phyloP scores from a whole-genome alignment of 1,140 invertebrate genomes.

The Aphelenchoides fujianensis region DNA sequence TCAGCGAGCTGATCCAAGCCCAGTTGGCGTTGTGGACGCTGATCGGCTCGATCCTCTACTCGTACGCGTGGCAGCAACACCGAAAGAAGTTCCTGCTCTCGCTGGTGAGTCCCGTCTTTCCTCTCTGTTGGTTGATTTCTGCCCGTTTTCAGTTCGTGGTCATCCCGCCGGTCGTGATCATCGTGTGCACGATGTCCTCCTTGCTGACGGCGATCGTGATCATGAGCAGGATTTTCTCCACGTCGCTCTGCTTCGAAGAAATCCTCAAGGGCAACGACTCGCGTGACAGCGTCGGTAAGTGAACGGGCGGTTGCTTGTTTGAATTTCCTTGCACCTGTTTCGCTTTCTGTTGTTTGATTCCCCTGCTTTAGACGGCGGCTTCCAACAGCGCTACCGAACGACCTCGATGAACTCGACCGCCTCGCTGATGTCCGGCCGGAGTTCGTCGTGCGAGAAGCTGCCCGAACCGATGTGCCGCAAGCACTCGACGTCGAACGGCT shows the following conservation, averaged over 20 bases:
- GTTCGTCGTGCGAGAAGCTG: conserved; percentile 34
- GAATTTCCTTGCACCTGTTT: too few species aligned
- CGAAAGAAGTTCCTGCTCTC: conserved; percentile 51
- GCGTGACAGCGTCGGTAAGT: conserved; percentile 24
- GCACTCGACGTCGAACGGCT: conserved; percentile 26
- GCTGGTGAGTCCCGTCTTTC: conserved; percentile 28
- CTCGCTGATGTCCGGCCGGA: conserved; percentile 14
- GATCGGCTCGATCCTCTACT: conserved; percentile 37
- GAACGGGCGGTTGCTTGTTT: background rate
- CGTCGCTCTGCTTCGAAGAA: conserved; percentile 42
- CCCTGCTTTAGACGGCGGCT: conserved; percentile 19
- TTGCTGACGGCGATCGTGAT: conserved; percentile 45
- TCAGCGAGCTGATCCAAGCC: conserved; percentile 46
- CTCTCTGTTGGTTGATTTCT: conserved; percentile 18
- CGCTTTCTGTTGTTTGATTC: too few species aligned
- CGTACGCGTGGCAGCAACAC: conserved; percentile 51
- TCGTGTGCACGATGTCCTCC: conserved; percentile 40
- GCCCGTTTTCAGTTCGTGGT: conserved; percentile 42
- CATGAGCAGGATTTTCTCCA: conserved; percentile 44
- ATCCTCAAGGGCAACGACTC: conserved; percentile 27
- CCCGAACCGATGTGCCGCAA: conserved; percentile 42
- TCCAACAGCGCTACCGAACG: conserved; percentile 19
- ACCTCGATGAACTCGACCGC: conserved; percentile 18
- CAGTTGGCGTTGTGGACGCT: conserved; percentile 50
- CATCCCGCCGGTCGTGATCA: conserved; percentile 39